Evolutionary conservation across 2,888 invertebrate genomes (phyloP), one percentile per base, ranked within the genome.

Genomic region (Eupithecia insigniata): DNA sequence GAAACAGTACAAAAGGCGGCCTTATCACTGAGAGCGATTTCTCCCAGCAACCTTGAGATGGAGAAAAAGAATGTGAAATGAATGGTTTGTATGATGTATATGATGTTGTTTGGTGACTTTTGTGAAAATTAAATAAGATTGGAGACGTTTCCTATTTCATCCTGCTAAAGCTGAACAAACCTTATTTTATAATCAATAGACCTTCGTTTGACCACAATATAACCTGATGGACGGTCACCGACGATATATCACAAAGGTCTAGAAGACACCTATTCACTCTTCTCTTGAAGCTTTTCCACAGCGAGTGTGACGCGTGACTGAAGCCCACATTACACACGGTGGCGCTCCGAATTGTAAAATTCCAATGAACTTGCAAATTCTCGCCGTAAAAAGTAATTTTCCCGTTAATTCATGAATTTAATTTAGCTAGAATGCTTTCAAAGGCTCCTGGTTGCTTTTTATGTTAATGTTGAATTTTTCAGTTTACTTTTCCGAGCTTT

Each of bases 381-480:
- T 46, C 46, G 58, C 67, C 55, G 28, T 39, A 28, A 36, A 62
- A 65, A n/a, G 65, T 58, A 58, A 70, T 70, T 70, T 66, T 39
- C 28, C 30, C 14, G 55, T 22, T 18, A 39, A 70, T 65, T 70
- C 62, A 66, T 70, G 70, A 66, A 66, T 70, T 70, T 70, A 46
- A 69, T 69, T 64, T 60, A 8, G 30, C 60, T 28, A 30, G 30
- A 60, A 30, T 18, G 60, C 60, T 60, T 60, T 60, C 18, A 60
- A 60, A 30, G 18, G 22, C 60, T 60, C 18, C 60, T 30, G 14
- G 55, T 55, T 51, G 14, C 34, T 64, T 64, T 60, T 60, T 60
- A 60, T 60, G 64, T 22, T 36, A 64, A 36, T 60, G 30, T 22
- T 3, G 55, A 26, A 55, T 55, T 55, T 55, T 51, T 51, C 46